Conservation (phyloP, 2,113 vertebrate genomes). For the Ciconia maguari region DNA sequence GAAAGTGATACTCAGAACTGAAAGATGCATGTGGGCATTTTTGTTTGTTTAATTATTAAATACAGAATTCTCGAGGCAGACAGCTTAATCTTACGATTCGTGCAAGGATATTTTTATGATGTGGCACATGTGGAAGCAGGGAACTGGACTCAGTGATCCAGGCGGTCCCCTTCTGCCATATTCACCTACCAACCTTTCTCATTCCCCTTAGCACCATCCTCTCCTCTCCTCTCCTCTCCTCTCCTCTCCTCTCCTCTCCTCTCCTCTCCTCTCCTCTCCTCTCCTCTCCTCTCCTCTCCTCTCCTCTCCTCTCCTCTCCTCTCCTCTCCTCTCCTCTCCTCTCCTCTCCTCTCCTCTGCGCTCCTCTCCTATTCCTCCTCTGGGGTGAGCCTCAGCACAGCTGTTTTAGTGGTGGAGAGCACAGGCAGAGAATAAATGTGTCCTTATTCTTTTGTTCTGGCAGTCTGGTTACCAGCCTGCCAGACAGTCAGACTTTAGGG, state of each 20-base stretch:
- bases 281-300: background rate
- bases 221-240: rapidly evolving
- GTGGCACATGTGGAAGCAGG: background rate
- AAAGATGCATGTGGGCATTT: background rate
- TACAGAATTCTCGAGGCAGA: background rate
- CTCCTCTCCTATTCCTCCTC: rapidly evolving
- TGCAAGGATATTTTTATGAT: background rate
- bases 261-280: background rate
- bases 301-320: too few relatives aligned
- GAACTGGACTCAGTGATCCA: background rate
- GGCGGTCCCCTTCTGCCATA: background rate
- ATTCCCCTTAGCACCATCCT: background rate
- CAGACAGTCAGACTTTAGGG: background rate
- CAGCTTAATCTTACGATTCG: background rate
- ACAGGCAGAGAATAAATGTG: background rate
- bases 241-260: too few relatives aligned
- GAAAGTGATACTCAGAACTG: background rate
- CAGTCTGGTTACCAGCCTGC: background rate
- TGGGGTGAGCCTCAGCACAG: background rate
- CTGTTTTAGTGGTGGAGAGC: background rate
- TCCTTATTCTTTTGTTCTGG: background rate
- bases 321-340: rapidly evolving
- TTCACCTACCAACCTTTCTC: background rate
- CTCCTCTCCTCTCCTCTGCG: rapidly evolving
- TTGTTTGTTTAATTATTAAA: background rate